phyloP scores from a whole-genome alignment of 2,888 invertebrate species.

The Heliconius erato region DNA sequence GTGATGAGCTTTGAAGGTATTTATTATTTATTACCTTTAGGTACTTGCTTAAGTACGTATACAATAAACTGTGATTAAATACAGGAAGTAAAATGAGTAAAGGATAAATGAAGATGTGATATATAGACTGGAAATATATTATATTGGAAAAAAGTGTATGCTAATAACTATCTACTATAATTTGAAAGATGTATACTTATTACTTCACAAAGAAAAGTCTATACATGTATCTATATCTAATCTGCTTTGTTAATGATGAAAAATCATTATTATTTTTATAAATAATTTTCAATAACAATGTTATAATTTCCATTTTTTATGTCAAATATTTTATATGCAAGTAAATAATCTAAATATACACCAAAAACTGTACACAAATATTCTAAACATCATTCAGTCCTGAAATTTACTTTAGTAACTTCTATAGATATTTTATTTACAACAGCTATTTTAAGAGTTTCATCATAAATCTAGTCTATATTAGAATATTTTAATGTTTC shows the following conservation, averaged over 20 bases:
- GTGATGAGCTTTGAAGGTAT: background rate
- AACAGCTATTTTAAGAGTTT: too few species aligned
- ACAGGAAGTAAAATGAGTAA: background rate
- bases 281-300: background rate
- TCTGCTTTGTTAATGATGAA: too few species aligned
- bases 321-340: background rate
- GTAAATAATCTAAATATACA: too few species aligned
- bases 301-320: background rate
- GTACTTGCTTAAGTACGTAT: background rate
- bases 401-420: background rate
- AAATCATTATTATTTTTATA: background rate
- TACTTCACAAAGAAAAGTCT: too few species aligned
- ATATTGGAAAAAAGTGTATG: background rate
- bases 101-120: background rate
- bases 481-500: background rate
- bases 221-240: too few species aligned
- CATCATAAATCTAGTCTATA: constrained; percentile 2
- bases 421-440: too few species aligned
- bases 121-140: too few species aligned
- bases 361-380: background rate
- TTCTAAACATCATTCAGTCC: too few species aligned
- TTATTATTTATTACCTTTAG: background rate
- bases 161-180: too few species aligned
- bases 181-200: too few species aligned
- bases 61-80: background rate